Conservation (phyloP, 2,797 vertebrate genomes). For the Poeciliopsis infans region DNA sequence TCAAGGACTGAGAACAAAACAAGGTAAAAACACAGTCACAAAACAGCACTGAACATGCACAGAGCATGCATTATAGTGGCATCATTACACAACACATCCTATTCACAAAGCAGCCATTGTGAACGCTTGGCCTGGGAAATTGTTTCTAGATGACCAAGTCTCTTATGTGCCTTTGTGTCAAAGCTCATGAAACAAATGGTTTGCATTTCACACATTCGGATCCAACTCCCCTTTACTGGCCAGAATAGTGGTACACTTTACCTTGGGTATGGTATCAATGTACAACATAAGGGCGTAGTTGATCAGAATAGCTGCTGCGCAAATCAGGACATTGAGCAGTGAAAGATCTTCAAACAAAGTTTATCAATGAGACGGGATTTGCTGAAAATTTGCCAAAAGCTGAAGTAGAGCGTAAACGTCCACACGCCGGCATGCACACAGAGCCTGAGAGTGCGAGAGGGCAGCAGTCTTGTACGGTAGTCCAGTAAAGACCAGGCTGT, state of each 20-base stretch:
- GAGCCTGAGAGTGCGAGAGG: conserved; percentile 89
- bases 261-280: background rate
- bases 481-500: conserved; percentile 79
- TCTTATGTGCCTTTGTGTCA: background rate
- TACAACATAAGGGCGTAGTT: background rate
- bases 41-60: conserved; percentile 87
- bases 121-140: conserved; percentile 29
- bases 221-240: background rate
- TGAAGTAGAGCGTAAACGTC: conserved; percentile 12
- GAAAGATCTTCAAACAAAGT: conserved; percentile 15
- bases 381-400: conserved; percentile 22
- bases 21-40: conserved; percentile 14
- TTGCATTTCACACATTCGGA: background rate
- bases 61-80: conserved; percentile 84
- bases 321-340: conserved; percentile 17
- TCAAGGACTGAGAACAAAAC: conserved; percentile 26
- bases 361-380: conserved; percentile 11
- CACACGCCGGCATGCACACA: conserved; percentile 67
- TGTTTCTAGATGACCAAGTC: background rate
- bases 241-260: background rate
- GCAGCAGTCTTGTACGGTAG: conserved; percentile 69
- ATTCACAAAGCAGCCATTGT: conserved; percentile 62
- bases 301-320: conserved; percentile 43
- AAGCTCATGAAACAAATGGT: conserved; percentile 13
- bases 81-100: conserved; percentile 10